Evolutionary conservation across 2,113 vertebrate genomes (phyloP).

Genomic region (Salvelinus fontinalis): DNA sequence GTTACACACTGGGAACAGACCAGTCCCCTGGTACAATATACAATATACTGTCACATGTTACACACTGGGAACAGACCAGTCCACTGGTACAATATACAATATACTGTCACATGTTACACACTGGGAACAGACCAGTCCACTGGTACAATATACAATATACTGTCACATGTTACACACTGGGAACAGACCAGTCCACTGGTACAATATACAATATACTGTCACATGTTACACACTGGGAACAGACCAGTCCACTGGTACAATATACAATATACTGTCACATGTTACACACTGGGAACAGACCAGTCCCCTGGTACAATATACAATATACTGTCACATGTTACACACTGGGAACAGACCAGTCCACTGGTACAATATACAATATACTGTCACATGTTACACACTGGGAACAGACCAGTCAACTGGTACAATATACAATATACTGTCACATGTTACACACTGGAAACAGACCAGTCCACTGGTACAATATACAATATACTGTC

Average conservation of each 20-base stretch:
- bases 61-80: constrained; percentile 20
- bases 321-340: background rate
- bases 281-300: constrained; percentile 14
- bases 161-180: background rate
- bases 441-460: background rate
- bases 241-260: constrained; percentile 9
- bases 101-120: background rate
- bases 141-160: background rate
- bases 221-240: background rate
- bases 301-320: background rate
- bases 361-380: background rate
- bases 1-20: constrained; percentile 14
- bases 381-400: background rate
- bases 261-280: background rate
- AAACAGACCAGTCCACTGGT: constrained; percentile 21
- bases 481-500: background rate
- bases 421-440: background rate
- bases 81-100: background rate
- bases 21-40: background rate
- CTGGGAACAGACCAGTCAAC: constrained; percentile 22
- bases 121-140: constrained; percentile 23
- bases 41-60: background rate
- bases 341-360: constrained; percentile 20
- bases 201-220: background rate
- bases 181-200: constrained; percentile 20